Evolutionary conservation across 2,888 invertebrate genomes (phyloP), one percentile per base, ranked within the genome.

Genomic region (Lasioglossum marginatum): DNA sequence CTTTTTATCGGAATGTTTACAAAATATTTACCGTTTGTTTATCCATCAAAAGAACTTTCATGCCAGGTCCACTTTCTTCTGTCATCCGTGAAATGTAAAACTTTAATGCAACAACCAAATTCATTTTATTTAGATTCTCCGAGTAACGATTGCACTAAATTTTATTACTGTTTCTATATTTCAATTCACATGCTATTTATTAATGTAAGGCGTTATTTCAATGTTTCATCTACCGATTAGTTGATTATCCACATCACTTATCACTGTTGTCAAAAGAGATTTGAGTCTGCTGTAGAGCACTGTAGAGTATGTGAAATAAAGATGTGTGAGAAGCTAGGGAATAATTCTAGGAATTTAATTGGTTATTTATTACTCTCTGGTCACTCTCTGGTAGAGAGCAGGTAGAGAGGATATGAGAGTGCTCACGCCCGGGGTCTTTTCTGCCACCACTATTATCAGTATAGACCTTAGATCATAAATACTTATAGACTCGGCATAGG

Each of bases 11-110:
- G 34, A 43, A 85, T 74, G 1, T 43, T 37, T 40, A 48, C 23
- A 45, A 40, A 79, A 71, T 74, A 79, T 96, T 94, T 95, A 99
- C 99, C 87, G 99, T 99, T 95, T 99, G 99, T 95, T 98, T 98
- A 95, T 99, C 99, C 98, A 99, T 98, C 74, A 99, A 96, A 89
- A 99, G 97, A 68, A 99, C 98, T 97, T 99, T 99, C 99, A 99
- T 99, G 77, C 99, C 99, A 1, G 99, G 98, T 3, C 99, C 99
- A 94, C 99, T 98, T 93, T 99, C 98, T 89, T 98, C 98, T 8
- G 99, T 98, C 99, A 99, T 99, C 96, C 99, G 99, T 72, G 98
- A 98, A 87, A 99, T 97, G 95, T 99, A 99, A 94, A 98, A 97
- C 95, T 99, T 99, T 12, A 99, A 97, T 72, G 99, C 98, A 90